Percentiles rank a stretch among this genome's conserved stretches.
Evolutionary conservation across 1,140 invertebrate genomes (phyloP).

Genomic region (Lamellibrachia luymesi): DNA sequence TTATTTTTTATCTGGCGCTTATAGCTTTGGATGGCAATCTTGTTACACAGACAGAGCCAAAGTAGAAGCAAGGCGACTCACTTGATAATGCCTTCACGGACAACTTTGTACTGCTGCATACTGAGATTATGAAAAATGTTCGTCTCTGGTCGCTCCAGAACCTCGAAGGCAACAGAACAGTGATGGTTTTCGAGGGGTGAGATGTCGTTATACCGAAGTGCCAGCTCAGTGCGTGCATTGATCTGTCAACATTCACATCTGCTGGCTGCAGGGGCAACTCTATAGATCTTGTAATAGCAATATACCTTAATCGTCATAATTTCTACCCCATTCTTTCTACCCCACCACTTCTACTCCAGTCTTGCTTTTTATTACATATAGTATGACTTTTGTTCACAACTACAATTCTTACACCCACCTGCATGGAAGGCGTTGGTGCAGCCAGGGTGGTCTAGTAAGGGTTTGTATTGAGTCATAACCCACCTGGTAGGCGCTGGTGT

Average conservation of each 20-base stretch:
- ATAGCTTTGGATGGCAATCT: neutral
- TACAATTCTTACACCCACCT: too few relatives aligned
- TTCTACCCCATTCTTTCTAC: too few relatives aligned
- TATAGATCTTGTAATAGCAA: too few relatives aligned
- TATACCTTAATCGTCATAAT: too few relatives aligned
- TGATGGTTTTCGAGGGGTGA: conserved; percentile 98
- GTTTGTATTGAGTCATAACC: too few relatives aligned
- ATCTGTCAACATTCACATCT: conserved; percentile 59
- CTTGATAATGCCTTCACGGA: conserved; percentile 77
- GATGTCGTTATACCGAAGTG: conserved; percentile 98
- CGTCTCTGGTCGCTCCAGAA: conserved; percentile 41
- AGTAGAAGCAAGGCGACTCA: conserved; percentile 28
- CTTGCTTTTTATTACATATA: too few relatives aligned
- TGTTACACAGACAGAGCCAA: neutral
- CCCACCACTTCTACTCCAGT: too few relatives aligned
- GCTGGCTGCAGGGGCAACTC: too few relatives aligned
- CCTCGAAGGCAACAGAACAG: conserved; percentile 81
- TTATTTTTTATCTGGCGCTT: neutral
- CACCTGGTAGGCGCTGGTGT: neutral
- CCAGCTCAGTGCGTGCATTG: conserved; percentile 88
- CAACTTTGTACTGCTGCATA: conserved; percentile 67
- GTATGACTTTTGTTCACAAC: too few relatives aligned
- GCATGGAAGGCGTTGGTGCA: too few relatives aligned
- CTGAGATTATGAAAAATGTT: conserved; percentile 74
- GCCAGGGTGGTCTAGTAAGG: too few relatives aligned